phyloP scores from a whole-genome alignment of 2,113 vertebrate genomes.

The Notothenia coriiceps region DNA sequence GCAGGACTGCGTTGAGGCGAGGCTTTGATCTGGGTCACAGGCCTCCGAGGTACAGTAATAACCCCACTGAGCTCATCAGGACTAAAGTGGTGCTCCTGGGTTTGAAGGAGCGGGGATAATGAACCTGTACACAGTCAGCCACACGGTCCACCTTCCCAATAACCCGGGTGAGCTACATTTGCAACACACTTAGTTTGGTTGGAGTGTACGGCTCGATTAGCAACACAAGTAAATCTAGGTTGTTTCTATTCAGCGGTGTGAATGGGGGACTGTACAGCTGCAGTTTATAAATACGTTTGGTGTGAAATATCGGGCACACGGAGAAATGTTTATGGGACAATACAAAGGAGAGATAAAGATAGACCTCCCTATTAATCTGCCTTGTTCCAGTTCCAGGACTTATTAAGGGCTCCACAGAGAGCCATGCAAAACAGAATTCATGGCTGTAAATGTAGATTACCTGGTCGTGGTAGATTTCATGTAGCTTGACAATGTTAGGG shows the following conservation, averaged over 20 bases:
- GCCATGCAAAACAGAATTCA: slow-evolving; percentile 18
- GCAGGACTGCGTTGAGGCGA: slow-evolving; percentile 58
- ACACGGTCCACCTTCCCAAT: slow-evolving; percentile 44
- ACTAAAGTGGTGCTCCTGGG: slow-evolving; percentile 74
- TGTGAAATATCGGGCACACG: slow-evolving; percentile 39
- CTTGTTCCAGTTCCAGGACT: slow-evolving; percentile 66
- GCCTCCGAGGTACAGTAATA: slow-evolving; percentile 76
- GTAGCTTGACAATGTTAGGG: slow-evolving; percentile 96
- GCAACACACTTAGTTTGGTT: slow-evolving; percentile 43
- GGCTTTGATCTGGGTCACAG: slow-evolving; percentile 81
- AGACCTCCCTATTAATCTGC: slow-evolving; percentile 63
- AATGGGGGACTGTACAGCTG: slow-evolving; percentile 53
- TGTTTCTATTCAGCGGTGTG: slow-evolving; percentile 31
- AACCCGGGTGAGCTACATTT: slow-evolving; percentile 27
- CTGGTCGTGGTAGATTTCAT: slow-evolving; percentile 98
- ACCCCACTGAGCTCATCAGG: slow-evolving; percentile 79
- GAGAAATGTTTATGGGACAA: slow-evolving; percentile 55
- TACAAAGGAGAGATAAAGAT: slow-evolving; percentile 34
- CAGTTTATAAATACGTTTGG: slow-evolving; percentile 54
- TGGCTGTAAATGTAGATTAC: slow-evolving; percentile 71
- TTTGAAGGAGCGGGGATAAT: slow-evolving; percentile 66
- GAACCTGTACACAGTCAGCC: slow-evolving; percentile 66
- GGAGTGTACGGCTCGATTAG: slow-evolving; percentile 48
- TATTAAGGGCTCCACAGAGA: slow-evolving; percentile 51
- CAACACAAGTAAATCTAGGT: slow-evolving; percentile 47